Evolutionary conservation across 2,888 invertebrate genomes (phyloP).

Genomic region (Cheilosia variabilis): DNA sequence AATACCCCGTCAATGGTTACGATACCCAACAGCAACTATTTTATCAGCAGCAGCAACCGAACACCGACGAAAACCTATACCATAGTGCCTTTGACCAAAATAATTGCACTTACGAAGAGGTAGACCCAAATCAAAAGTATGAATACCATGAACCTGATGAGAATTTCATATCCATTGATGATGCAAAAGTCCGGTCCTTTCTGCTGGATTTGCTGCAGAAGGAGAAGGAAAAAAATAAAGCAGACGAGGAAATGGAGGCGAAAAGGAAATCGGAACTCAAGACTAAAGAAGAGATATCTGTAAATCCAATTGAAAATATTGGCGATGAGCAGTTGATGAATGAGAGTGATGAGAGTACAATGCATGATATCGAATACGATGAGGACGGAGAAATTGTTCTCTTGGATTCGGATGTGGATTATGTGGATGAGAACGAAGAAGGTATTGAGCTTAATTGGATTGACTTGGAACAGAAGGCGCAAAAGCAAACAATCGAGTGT

Average conservation of each 20-base stretch:
- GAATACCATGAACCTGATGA: conserved; percentile 81
- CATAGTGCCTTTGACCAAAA: conserved; percentile 57
- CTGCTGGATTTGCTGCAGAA: conserved; percentile 80
- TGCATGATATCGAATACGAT: conserved; percentile 68
- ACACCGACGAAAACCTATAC: conserved; percentile 49
- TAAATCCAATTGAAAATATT: conserved; percentile 3
- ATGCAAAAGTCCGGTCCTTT: conserved; percentile 81
- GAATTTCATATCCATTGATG: conserved; percentile 83
- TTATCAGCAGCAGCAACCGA: conserved; percentile 48
- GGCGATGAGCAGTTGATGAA: conserved; percentile 28
- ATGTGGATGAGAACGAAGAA: conserved; percentile 76
- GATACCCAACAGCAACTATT: conserved; percentile 49
- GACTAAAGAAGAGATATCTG: conserved; percentile 32
- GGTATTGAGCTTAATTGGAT: conserved; percentile 78
- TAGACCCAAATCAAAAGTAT: conserved; percentile 76
- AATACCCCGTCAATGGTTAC: conserved; percentile 55
- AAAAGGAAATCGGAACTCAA: conserved; percentile 49
- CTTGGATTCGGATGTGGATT: conserved; percentile 72
- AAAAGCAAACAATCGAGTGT: conserved; percentile 81
- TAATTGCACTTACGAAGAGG: conserved; percentile 51
- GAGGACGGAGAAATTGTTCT: conserved; percentile 75
- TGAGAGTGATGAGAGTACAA: conserved; percentile 66
- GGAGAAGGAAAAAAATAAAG: conserved; percentile 77
- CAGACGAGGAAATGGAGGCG: conserved; percentile 53
- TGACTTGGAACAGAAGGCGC: conserved; percentile 79